phyloP scores from a whole-genome alignment of 1,140 invertebrate genomes.

The Globodera rostochiensis region DNA sequence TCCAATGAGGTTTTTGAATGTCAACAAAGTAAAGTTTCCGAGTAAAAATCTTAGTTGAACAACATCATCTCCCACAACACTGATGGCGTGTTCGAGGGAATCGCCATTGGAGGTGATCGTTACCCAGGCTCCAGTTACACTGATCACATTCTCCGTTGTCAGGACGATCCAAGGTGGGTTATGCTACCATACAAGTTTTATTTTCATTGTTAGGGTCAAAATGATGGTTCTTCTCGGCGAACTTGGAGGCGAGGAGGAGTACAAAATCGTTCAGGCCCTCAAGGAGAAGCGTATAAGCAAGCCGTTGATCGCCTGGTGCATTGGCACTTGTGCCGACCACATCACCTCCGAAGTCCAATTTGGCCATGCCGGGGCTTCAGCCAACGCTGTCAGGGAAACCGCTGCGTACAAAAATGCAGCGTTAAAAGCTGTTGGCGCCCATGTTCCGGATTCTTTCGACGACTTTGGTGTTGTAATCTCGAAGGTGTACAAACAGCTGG shows the following conservation, averaged over 20 bases:
- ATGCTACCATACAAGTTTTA: constrained; percentile 7
- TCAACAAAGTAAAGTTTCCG: no score
- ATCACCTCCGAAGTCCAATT: constrained; percentile 75
- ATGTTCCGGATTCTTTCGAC: constrained; percentile 91
- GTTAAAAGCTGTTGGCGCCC: constrained; percentile 79
- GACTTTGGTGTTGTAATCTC: constrained; percentile 79
- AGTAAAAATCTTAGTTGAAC: constrained; percentile 73
- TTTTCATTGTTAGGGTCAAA: constrained; percentile 74
- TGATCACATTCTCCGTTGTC: constrained; percentile 88
- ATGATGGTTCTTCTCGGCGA: constrained; percentile 94
- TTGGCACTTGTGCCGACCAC: constrained; percentile 78
- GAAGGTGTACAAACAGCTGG: constrained; percentile 79
- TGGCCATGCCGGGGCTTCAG: constrained; percentile 96
- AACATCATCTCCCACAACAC: constrained; percentile 96
- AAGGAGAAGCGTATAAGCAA: constrained; percentile 82
- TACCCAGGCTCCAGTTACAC: constrained; percentile 98
- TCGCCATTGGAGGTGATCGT: constrained; percentile 98
- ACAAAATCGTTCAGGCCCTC: constrained; percentile 88
- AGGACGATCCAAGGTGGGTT: constrained; percentile 70
- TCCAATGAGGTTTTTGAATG: constrained; percentile 78
- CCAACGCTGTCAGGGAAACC: constrained; percentile 91
- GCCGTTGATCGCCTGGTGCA: constrained; percentile 96
- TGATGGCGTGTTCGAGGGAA: constrained; percentile 94
- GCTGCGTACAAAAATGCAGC: constrained; percentile 88
- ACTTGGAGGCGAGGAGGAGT: constrained; percentile 98